Evolutionary conservation across 2,888 invertebrate genomes (phyloP), one percentile per base, ranked within the genome.

Genomic region (Euproctis similis): DNA sequence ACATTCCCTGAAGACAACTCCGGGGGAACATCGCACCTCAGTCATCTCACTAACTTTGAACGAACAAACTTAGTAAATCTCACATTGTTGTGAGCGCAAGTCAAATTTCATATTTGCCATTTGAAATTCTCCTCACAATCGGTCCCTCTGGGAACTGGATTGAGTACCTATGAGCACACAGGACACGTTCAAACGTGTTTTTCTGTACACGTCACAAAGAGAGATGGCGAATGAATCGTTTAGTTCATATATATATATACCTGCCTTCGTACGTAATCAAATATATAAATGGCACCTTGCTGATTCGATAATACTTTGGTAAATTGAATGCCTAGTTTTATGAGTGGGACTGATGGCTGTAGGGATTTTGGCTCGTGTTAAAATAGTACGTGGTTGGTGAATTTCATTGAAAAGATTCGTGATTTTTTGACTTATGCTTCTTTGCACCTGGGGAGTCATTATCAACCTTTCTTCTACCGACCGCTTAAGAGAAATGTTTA

Each of bases 81-180:
- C 13, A 31, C 4, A 17, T 34, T 34, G 22, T 1, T 8, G 34
- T 24, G 31, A 45, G 36, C 39, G 32, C 53, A 47, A 52, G 47
- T 41, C 42, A 44, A 47, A 56, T 45, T 42, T 42, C 43, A 48
- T 49, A 43, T 47, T 36, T 49, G 39, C 34, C 36, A 33, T 60
- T n/a, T 48, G 34, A 42, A 31, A 64, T 59, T 60, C 64, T 8
- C 28, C 42, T 43, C 50, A 47, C 50, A 47, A 26, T 25, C 29
- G 28, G 30, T 47, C 55, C 57, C 58, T 53, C 56, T 40, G 46
- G 51, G 51, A 44, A 46, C 50, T 43, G 52, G 59, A 70, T 71
- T 69, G 68, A 66, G 69, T 60, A n/a, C n/a, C n/a, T n/a, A 58
- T 65, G 59, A 57, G 47, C 52, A 68, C 40, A 44, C 67, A 46